These are phyloP conservation scores for Eira barbara DNA, from an alignment of 2,113 vertebrate genomes.

Conservation along the genomic window DNA sequence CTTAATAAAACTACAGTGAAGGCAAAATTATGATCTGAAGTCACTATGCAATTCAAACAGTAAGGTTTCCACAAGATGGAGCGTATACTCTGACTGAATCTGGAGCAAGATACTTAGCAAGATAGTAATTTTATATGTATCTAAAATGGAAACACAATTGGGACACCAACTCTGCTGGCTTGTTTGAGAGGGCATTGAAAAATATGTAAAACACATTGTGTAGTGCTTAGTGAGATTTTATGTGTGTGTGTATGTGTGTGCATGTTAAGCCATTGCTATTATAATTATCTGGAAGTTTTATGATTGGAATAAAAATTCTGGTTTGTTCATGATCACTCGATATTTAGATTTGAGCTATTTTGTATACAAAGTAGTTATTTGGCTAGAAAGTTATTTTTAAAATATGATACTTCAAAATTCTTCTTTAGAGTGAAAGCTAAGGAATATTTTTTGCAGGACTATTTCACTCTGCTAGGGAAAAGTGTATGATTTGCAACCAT, in stretches of 20 bases:
- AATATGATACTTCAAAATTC: not conserved
- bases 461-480: not conserved
- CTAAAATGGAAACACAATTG: not conserved
- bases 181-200: not conserved
- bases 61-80: not conserved
- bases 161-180: not conserved
- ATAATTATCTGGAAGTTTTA: not conserved
- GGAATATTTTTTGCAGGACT: not conserved
- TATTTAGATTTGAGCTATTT: not conserved
- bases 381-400: not conserved
- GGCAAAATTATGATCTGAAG: not conserved
- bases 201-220: not conserved
- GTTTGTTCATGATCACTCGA: not conserved
- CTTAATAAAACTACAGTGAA: not conserved
- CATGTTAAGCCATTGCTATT: not conserved
- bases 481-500: not conserved
- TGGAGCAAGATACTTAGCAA: not conserved
- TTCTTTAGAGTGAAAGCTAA: not conserved
- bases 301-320: not conserved
- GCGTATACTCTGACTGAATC: not conserved
- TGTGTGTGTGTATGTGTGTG: not conserved
- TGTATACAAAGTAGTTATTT: not conserved
- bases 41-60: not conserved
- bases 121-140: not conserved
- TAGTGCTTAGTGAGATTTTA: not conserved